Conservation (phyloP, 2,888 invertebrate genomes). For the Epinotia demarniana region DNA sequence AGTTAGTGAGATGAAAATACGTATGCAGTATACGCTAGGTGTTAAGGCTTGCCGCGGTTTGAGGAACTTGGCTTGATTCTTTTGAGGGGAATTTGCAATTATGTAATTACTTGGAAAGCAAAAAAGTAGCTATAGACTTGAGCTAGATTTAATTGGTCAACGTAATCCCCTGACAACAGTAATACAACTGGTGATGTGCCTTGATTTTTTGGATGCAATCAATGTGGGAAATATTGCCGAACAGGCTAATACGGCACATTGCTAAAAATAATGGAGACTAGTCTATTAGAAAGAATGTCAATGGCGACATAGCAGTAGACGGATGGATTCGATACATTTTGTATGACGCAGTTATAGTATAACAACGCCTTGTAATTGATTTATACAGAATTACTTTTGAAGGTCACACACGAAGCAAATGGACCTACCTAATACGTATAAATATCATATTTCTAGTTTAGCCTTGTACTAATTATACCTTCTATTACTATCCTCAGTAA, state of each 20-base stretch:
- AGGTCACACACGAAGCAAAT: neutral
- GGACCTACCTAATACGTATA: neutral
- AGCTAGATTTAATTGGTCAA: neutral
- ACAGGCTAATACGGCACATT: neutral
- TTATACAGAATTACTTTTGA: neutral
- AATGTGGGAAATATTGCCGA: neutral
- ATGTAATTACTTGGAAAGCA: neutral
- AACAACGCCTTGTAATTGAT: neutral
- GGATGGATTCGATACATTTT: neutral
- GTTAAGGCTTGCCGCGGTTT: conserved; percentile 51
- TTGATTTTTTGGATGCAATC: neutral
- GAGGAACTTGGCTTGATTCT: conserved; percentile 4
- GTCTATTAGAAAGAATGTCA: too few relatives aligned
- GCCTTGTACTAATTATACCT: neutral
- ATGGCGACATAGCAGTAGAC: neutral
- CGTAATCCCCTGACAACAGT: neutral
- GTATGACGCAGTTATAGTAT: neutral
- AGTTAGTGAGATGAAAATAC: conserved; percentile 78
- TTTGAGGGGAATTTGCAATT: conserved; percentile 15
- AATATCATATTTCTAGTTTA: neutral
- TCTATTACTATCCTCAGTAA: neutral
- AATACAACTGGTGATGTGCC: neutral
- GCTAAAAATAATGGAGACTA: neutral
- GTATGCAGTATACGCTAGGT: conserved; percentile 83
- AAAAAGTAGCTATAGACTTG: neutral